Conservation (phyloP, 2,797 vertebrate genomes). For the Clarias pachynema region DNA sequence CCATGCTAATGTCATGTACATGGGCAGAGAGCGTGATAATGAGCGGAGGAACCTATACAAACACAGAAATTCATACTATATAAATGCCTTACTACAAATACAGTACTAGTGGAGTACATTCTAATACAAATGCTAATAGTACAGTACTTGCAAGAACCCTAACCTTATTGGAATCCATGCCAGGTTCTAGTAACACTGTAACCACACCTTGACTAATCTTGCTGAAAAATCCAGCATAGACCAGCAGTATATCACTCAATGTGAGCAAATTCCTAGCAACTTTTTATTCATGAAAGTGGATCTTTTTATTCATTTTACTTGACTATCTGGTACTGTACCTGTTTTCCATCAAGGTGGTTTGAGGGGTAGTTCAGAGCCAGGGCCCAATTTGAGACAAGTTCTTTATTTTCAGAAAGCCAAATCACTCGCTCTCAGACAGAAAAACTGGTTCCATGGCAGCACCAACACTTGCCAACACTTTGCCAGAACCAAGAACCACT, state of each 20-base stretch:
- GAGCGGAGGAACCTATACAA: slow-evolving; percentile 85
- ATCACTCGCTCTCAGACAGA: too few species aligned
- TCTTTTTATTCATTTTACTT: not conserved
- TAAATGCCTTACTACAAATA: not conserved
- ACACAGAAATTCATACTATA: slow-evolving; percentile 17
- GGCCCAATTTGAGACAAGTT: too few species aligned
- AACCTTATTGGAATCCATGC: not conserved
- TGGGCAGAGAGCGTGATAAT: slow-evolving; percentile 86
- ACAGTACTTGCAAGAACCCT: not conserved
- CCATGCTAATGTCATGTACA: slow-evolving; percentile 96
- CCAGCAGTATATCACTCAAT: not conserved
- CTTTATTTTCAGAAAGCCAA: too few species aligned
- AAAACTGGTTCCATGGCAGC: too few species aligned
- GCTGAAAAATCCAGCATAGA: too few species aligned
- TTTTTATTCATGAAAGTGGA: not conserved
- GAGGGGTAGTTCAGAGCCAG: too few species aligned
- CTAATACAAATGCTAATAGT: not conserved
- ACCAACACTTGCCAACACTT: too few species aligned
- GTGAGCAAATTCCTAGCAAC: not conserved
- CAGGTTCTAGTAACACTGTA: not conserved
- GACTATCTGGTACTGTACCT: not conserved
- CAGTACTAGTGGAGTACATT: not conserved
- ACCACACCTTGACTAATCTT: not conserved
- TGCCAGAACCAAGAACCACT: too few species aligned
- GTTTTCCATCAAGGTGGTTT: too few species aligned